Percentiles rank a stretch among this genome's conserved stretches.
These are phyloP conservation scores for Pogonocherus hispidulus DNA, from an alignment of 2,888 invertebrate species.

Conservation along the genomic window DNA sequence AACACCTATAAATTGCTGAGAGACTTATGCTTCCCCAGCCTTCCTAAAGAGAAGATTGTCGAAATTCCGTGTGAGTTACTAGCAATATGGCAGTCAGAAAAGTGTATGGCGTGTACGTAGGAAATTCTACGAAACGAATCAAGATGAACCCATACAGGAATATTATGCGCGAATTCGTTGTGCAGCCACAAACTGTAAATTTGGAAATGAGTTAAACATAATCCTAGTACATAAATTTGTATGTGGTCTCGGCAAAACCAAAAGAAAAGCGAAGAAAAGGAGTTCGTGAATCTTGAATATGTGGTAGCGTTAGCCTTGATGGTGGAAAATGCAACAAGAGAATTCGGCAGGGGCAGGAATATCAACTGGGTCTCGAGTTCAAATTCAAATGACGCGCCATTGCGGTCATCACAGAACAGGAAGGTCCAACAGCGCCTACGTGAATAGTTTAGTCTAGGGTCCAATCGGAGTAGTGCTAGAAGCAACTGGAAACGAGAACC, in stretches of 20 bases:
- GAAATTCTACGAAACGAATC: constrained; percentile 25
- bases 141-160: constrained; percentile 3
- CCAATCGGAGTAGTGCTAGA: too few relatives aligned
- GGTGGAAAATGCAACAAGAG: constrained; percentile 15
- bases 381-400: background rate
- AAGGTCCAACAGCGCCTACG: too few relatives aligned
- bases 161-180: constrained; percentile 21
- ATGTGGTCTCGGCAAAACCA: background rate
- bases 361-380: constrained; percentile 8
- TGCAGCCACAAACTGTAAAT: constrained; percentile 19
- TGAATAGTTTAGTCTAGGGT: too few relatives aligned
- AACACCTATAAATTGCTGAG: constrained; percentile 1
- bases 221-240: constrained; percentile 18
- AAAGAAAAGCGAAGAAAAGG: constrained; percentile 6
- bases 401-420: background rate
- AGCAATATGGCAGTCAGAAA: constrained; percentile 3
- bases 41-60: constrained; percentile 27
- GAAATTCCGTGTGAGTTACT: background rate
- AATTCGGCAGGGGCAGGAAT: background rate
- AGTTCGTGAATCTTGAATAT: background rate
- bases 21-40: constrained; percentile 32
- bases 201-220: constrained; percentile 4
- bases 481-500: too few relatives aligned
- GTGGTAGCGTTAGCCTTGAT: constrained; percentile 12
- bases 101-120: constrained; percentile 22